Evolutionary conservation across 2,113 vertebrate species (phyloP).

Genomic region (Macquaria ambigua): DNA sequence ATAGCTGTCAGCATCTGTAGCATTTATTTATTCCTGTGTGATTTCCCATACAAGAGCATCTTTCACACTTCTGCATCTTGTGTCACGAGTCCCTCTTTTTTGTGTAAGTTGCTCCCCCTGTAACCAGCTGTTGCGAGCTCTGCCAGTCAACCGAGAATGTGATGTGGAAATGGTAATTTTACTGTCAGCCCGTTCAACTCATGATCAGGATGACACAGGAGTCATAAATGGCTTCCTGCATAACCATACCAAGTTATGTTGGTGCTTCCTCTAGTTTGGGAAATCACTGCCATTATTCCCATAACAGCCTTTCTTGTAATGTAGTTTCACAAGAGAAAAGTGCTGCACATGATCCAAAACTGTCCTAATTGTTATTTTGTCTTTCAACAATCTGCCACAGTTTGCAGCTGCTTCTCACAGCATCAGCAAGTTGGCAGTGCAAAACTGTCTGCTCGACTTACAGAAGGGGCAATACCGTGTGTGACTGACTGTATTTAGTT

Average conservation of each 20-base stretch:
- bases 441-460: not conserved
- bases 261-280: conserved; percentile 32
- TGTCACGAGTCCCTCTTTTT: conserved; percentile 30
- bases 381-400: not conserved
- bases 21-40: conserved; percentile 15
- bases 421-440: not conserved
- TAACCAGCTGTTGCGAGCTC: conserved; percentile 55
- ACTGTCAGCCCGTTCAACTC: not conserved
- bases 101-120: not conserved
- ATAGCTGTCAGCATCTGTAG: not conserved
- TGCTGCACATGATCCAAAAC: not conserved
- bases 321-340: conserved; percentile 2
- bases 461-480: not conserved
- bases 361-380: not conserved
- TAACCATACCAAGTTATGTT: not conserved
- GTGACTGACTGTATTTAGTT: not conserved
- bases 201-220: not conserved
- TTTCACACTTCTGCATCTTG: conserved; percentile 58
- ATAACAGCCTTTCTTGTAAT: not conserved
- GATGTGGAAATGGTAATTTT: conserved; percentile 30
- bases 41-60: conserved; percentile 41
- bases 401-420: not conserved
- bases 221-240: not conserved
- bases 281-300: conserved; percentile 35
- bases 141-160: conserved; percentile 44